Evolutionary conservation across 1,140 invertebrate genomes (phyloP), one percentile per base, ranked within the genome.

Genomic region (Listronotus bonariensis): DNA sequence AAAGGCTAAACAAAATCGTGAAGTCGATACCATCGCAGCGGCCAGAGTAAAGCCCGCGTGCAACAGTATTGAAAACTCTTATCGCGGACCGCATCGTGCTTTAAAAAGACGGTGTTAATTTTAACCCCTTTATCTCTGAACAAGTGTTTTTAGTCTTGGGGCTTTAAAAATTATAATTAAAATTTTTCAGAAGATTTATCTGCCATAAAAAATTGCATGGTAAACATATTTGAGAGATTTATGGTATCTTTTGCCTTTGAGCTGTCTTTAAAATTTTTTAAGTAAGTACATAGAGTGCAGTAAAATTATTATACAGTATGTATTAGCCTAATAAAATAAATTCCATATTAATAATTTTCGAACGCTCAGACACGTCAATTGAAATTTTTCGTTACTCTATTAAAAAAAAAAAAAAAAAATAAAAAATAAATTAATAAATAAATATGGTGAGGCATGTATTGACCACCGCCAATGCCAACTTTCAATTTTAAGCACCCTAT

Each of bases 1-100:
- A 62, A 54, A 62, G 59, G 49, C 59, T 45, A 62, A 62, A 60
- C 59, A 46, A 62, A 62, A 62, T 62, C 59, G 59, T 62, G 59
- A 62, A 62, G 38, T 20, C 36, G 59, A 62, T 62, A 62, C 18
- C 18, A 62, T 62, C 59, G 31, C n/a, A 38, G 45, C 45, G 58
- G 45, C 32, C 43, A 15, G 10, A 43, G 42, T 20, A 59, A 59
- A 49, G 43, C 56, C 56, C 43, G 46, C 56, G 56, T 48, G 42
- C 56, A 59, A 38, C 58, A 52, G 58, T 60, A 60, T 60, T 60
- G 58, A 60, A 60, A 60, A 60, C 48, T 36, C 46, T 60, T 60
- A 60, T 60, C 58, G 58, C 45, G 36, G 18, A 41, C 42, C 58
- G 58, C 58, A 60, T 60, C 58, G 46, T 20, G 38, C 14, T 58